Evolutionary conservation across 2,113 vertebrate genomes (phyloP).

Genomic region (Sprattus sprattus): DNA sequence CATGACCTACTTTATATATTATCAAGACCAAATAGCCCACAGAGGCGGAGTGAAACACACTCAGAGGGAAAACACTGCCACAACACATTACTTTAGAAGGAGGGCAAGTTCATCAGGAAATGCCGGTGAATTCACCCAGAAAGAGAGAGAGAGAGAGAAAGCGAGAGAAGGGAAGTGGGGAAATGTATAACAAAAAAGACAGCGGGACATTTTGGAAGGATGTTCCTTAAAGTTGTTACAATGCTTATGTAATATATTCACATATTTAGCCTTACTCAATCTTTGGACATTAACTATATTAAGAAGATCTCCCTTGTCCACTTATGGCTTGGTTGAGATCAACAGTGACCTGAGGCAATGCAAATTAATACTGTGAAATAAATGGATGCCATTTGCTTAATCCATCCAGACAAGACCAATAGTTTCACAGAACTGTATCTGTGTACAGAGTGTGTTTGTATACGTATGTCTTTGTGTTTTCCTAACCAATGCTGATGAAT

Average conservation of each 20-base stretch:
- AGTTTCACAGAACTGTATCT: background rate
- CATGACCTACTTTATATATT: conserved; percentile 38
- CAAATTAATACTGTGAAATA: background rate
- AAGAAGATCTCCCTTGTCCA: background rate
- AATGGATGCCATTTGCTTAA: background rate
- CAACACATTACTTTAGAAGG: background rate
- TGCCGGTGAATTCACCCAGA: background rate
- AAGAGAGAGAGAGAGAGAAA: background rate
- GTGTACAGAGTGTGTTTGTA: background rate
- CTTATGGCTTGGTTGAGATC: conserved; percentile 3
- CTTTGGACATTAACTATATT: background rate
- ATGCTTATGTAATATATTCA: background rate
- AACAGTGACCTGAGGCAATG: background rate
- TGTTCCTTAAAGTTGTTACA: background rate
- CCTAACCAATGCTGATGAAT: background rate
- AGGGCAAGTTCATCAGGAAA: background rate
- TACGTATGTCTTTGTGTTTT: background rate
- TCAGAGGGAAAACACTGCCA: conserved; percentile 30
- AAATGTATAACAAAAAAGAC: background rate
- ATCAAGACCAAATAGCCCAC: conserved; percentile 37
- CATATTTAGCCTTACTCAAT: background rate
- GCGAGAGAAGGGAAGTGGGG: background rate
- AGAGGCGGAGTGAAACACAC: conserved; percentile 31
- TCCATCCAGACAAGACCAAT: background rate
- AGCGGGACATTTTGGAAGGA: background rate